Evolutionary conservation across 1,140 invertebrate genomes (phyloP).

Genomic region (Panagrolaimus sp.): DNA sequence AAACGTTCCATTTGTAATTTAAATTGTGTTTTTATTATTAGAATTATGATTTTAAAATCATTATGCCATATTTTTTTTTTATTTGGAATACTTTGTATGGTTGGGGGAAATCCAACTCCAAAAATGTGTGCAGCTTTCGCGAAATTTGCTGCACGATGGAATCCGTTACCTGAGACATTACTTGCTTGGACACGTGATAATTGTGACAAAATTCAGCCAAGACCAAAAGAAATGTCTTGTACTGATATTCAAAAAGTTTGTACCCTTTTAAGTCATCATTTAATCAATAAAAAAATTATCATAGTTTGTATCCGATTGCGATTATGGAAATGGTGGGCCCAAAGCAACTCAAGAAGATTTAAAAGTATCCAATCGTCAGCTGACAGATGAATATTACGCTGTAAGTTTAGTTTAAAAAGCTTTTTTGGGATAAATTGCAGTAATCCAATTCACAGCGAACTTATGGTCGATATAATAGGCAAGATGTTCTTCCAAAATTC

Average conservation of each 20-base stretch:
- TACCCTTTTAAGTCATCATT: background rate
- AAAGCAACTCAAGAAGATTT: conserved; percentile 7
- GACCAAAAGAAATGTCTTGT: conserved; percentile 40
- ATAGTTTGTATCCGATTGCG: conserved; percentile 19
- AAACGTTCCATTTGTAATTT: too few relatives aligned
- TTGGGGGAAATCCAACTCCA: conserved; percentile 28
- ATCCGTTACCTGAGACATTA: conserved; percentile 38
- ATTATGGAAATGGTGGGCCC: conserved; percentile 15
- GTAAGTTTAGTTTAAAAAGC: background rate
- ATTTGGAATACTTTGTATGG: too few relatives aligned
- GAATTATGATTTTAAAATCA: too few relatives aligned
- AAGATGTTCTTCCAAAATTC: conserved; percentile 6
- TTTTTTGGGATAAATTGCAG: background rate
- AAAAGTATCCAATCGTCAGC: conserved; percentile 7
- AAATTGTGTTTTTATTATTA: too few relatives aligned
- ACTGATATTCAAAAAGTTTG: conserved; percentile 27
- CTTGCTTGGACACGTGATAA: conserved; percentile 35
- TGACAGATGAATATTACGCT: background rate
- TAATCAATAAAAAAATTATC: background rate
- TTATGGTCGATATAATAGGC: conserved; percentile 10
- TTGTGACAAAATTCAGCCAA: conserved; percentile 40
- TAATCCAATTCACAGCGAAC: background rate
- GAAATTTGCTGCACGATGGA: conserved; percentile 36
- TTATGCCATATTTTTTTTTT: too few relatives aligned
- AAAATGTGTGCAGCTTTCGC: conserved; percentile 36